phyloP scores from a whole-genome alignment of 2,888 invertebrate genomes.

The Philereme transversata region DNA sequence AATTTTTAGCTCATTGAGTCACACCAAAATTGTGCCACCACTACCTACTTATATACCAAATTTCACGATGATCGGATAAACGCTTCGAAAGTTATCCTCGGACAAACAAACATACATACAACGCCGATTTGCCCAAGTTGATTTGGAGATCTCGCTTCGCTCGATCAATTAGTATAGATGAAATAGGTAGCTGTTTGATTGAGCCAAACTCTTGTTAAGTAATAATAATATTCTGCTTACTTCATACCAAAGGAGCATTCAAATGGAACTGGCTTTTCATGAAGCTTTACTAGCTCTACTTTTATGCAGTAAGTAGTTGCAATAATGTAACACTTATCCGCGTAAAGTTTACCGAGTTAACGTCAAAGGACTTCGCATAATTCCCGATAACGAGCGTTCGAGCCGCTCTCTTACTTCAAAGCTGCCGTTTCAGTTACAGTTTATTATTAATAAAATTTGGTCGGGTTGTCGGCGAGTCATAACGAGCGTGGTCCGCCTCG shows the following conservation, averaged over 20 bases:
- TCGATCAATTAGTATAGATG: no score
- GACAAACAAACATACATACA: no score
- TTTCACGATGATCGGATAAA: no score
- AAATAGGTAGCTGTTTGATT: neutral
- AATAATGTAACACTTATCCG: constrained; percentile 37
- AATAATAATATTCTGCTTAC: neutral
- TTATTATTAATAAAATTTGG: constrained; percentile 83
- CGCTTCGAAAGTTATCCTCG: no score
- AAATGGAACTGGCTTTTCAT: constrained; percentile 20
- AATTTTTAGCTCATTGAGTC: no score
- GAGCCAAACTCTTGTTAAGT: neutral
- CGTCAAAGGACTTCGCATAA: constrained; percentile 81
- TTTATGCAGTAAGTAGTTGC: constrained; percentile 34
- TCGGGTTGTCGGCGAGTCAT: constrained; percentile 62
- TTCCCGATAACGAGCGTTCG: constrained; percentile 79
- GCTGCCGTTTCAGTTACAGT: constrained; percentile 80
- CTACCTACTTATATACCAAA: no score
- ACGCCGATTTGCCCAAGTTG: no score
- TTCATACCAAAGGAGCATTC: constrained; percentile 9
- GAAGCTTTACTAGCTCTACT: constrained; percentile 9
- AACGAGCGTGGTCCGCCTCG: constrained; percentile 71
- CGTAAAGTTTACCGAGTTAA: constrained; percentile 43
- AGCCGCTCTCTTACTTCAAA: constrained; percentile 79
- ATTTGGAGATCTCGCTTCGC: no score
- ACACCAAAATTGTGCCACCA: no score